These are phyloP conservation scores for Caenorhabditis sulstoni DNA, from an alignment of 2,888 invertebrate species.

Conservation along the genomic window DNA sequence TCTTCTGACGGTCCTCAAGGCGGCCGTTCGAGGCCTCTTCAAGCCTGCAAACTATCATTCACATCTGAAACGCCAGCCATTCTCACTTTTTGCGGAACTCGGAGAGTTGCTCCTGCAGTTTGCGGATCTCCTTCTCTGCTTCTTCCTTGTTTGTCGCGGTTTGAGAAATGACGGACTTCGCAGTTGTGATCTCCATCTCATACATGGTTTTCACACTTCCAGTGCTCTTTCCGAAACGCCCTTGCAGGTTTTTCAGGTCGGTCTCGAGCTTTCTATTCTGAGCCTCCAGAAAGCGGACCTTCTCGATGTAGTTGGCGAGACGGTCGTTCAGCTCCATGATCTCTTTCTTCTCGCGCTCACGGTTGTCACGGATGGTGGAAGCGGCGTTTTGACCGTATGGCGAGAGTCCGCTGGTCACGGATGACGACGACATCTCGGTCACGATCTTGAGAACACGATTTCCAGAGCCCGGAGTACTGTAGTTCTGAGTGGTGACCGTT, in stretches of 20 bases:
- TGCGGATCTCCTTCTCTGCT: constrained; percentile 67
- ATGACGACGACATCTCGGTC: constrained; percentile 75
- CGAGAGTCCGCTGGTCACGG: constrained; percentile 61
- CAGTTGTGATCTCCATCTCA: constrained; percentile 67
- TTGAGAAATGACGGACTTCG: constrained; percentile 73
- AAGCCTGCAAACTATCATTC: constrained; percentile 68
- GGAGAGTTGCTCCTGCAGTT: constrained; percentile 69
- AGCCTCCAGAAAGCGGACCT: constrained; percentile 81
- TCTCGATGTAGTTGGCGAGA: constrained; percentile 83
- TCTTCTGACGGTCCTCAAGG: constrained; percentile 80
- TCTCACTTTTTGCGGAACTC: constrained; percentile 73
- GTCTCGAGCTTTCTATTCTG: constrained; percentile 80
- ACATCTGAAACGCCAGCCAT: background rate
- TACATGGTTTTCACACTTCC: constrained; percentile 73
- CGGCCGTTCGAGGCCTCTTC: constrained; percentile 79
- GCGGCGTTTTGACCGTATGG: constrained; percentile 79
- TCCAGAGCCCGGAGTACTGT: constrained; percentile 61
- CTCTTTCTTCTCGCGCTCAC: constrained; percentile 83
- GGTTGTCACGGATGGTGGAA: constrained; percentile 81
- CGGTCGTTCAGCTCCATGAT: constrained; percentile 83
- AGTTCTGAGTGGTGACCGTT: constrained; percentile 64
- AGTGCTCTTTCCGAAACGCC: constrained; percentile 79
- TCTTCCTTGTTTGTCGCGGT: constrained; percentile 65
- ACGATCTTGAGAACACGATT: constrained; percentile 79
- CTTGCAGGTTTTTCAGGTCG: constrained; percentile 78